A percentile compares a stretch with the other conserved stretches of the same genome.
phyloP scores from a whole-genome alignment of 2,797 vertebrate genomes.

The Tenualosa thibaudeaui region DNA sequence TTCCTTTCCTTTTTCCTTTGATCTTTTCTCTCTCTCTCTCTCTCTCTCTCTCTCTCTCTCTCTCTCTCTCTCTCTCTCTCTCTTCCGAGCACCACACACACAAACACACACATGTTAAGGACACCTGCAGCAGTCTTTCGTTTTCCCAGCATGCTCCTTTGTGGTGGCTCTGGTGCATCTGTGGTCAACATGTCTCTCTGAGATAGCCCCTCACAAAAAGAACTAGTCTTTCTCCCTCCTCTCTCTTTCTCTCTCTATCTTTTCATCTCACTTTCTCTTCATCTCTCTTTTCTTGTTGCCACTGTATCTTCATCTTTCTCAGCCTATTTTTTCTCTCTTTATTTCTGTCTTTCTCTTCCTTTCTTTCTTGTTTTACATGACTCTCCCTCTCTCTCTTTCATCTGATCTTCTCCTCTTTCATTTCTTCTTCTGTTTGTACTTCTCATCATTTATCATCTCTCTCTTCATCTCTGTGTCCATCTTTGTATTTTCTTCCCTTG shows the following conservation, averaged over 20 bases:
- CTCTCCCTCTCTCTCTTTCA: background rate
- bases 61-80: background rate
- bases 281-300: too few species aligned
- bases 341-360: background rate
- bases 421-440: background rate
- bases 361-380: background rate
- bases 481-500: too few species aligned
- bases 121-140: background rate
- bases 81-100: background rate
- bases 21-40: background rate
- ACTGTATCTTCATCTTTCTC: background rate
- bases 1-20: background rate
- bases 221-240: background rate
- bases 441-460: background rate
- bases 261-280: background rate
- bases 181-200: background rate
- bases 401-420: background rate
- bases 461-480: background rate
- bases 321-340: background rate
- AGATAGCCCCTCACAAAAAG: constrained; percentile 32
- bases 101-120: background rate
- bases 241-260: constrained; percentile 28
- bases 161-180: background rate
- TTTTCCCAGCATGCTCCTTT: constrained; percentile 25
- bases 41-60: background rate